phyloP scores from a whole-genome alignment of 2,797 vertebrate genomes.

The Corythornis leucogaster region DNA sequence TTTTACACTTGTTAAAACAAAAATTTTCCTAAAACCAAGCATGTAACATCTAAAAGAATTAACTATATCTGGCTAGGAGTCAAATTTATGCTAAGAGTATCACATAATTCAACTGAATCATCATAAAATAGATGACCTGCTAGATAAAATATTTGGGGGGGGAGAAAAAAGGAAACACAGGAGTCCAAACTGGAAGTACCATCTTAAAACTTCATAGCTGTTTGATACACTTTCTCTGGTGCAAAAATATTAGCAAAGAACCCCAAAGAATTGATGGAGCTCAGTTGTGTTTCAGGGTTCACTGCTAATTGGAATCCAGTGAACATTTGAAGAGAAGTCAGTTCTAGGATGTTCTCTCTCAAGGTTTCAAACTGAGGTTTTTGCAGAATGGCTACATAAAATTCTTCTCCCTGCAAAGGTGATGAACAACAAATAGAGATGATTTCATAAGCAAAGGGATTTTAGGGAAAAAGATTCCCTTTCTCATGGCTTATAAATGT shows the following conservation, averaged over 20 bases:
- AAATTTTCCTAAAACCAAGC: neutral
- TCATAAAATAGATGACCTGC: neutral
- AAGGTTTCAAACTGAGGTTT: neutral
- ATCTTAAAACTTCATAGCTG: neutral
- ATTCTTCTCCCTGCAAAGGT: neutral
- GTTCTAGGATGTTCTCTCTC: neutral
- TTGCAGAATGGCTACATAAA: neutral
- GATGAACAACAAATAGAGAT: neutral
- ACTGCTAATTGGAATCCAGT: neutral
- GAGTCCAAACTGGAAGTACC: neutral
- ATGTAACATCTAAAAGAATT: neutral
- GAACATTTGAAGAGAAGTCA: neutral
- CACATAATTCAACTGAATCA: neutral
- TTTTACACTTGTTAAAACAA: neutral
- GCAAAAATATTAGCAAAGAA: neutral
- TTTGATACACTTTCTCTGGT: neutral
- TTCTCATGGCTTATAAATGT: neutral
- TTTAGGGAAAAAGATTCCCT: neutral
- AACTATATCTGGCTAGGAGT: neutral
- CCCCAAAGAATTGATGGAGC: neutral
- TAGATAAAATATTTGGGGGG: neutral
- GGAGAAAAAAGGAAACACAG: rapidly evolving
- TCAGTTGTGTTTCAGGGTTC: neutral
- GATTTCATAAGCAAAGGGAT: neutral
- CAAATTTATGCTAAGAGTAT: neutral